These are phyloP conservation scores for Umimayanthus chanpuru DNA, from an alignment of 92 coral and sea anemone species.

Conservation along the genomic window DNA sequence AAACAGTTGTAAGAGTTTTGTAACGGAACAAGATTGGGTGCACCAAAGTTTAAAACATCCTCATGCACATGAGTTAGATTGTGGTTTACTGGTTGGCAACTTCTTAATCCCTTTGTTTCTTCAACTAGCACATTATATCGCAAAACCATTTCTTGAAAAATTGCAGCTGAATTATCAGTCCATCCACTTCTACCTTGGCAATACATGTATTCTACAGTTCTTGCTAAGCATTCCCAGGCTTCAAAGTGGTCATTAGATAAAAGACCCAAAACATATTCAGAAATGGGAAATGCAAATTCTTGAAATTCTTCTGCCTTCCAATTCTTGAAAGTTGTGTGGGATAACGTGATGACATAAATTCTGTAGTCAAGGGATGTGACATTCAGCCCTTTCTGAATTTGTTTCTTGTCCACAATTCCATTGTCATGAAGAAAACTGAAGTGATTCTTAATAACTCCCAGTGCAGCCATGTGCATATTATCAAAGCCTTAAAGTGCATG, in stretches of 20 bases:
- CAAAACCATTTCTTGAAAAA: slow-evolving; percentile 45
- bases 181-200: slow-evolving; percentile 58
- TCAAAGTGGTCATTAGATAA: slow-evolving; percentile 36
- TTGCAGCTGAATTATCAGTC: slow-evolving; percentile 46
- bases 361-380: slow-evolving; percentile 46
- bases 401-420: slow-evolving; percentile 38
- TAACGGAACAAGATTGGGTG: too few relatives aligned
- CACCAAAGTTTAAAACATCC: too few relatives aligned
- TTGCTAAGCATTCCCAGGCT: slow-evolving; percentile 46
- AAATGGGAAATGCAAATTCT: slow-evolving; percentile 39
- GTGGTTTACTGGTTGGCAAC: slow-evolving; percentile 44
- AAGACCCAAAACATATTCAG: slow-evolving; percentile 51
- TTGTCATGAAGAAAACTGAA: slow-evolving; percentile 21
- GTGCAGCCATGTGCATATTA: slow-evolving; percentile 57
- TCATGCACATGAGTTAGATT: background rate
- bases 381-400: slow-evolving; percentile 32
- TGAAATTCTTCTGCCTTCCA: slow-evolving; percentile 59
- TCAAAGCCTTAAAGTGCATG: slow-evolving; percentile 55
- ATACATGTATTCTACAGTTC: slow-evolving; percentile 49
- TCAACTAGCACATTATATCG: slow-evolving; percentile 44
- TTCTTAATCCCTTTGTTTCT: slow-evolving; percentile 49
- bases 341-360: slow-evolving; percentile 2
- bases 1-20: too few relatives aligned
- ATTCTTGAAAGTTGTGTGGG: slow-evolving; percentile 42
- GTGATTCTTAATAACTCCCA: slow-evolving; percentile 46